Percentiles rank a stretch among this genome's conserved stretches.
These are phyloP conservation scores for Ochropleura leucogaster DNA, from an alignment of 2,888 invertebrate genomes.

Conservation along the genomic window DNA sequence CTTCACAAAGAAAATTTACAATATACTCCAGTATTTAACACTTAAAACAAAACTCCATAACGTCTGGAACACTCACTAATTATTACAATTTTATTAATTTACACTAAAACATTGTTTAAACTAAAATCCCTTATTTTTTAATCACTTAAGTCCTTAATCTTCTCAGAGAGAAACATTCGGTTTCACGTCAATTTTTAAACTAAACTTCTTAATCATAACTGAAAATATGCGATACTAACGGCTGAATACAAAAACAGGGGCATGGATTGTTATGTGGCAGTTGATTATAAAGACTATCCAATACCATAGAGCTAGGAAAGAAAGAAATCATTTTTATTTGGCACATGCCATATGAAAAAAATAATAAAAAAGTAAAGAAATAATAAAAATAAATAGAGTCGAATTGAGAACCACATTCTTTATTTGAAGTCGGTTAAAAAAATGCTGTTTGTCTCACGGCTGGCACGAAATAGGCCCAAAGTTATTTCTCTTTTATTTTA, in stretches of 20 bases:
- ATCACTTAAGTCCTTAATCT: background rate
- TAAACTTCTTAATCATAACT: background rate
- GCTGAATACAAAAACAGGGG: constrained; percentile 32
- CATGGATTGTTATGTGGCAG: constrained; percentile 18
- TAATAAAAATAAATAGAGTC: too few species aligned
- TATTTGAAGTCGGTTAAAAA: too few species aligned
- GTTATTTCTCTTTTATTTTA: too few species aligned
- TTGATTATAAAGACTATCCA: constrained; percentile 10
- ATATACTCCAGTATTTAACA: background rate
- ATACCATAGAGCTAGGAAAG: background rate
- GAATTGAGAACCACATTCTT: too few species aligned
- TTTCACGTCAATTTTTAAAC: background rate
- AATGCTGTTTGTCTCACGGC: too few species aligned
- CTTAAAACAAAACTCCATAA: background rate
- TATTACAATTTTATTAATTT: background rate
- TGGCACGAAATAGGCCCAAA: too few species aligned
- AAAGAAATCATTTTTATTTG: too few species aligned
- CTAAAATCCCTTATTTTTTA: background rate
- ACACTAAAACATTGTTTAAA: background rate
- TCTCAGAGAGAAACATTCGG: background rate
- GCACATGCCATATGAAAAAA: too few species aligned
- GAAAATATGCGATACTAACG: constrained; percentile 10
- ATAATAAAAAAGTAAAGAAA: too few species aligned
- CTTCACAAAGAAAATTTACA: background rate
- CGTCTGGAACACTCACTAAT: background rate